Evolutionary conservation across 2,113 vertebrate genomes (phyloP), one percentile per base, ranked within the genome.

Genomic region (Murina feae): DNA sequence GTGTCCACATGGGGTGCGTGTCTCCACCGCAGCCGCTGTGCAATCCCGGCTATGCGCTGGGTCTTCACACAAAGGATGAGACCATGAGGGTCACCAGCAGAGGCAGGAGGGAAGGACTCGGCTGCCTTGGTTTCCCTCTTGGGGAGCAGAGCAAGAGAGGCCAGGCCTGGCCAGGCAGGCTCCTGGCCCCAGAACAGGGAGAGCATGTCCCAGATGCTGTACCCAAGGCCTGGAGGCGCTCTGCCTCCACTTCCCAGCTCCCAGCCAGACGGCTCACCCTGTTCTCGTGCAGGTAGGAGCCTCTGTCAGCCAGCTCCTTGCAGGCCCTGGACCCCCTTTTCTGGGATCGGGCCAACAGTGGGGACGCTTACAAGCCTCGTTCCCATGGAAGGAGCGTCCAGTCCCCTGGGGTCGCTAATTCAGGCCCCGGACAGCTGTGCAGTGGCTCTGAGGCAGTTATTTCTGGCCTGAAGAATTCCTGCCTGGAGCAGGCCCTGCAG

Each of bases 391-490:
- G 86, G 93, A 90, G 86, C 13, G 5, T 80, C 81, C 60, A 58
- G 58, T 95, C 96, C 95, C 91, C 47, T 21, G 78, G 93, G 89
- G 94, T 82, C 85, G 53, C 96, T 97, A 97, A 97, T 97, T 96
- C 91, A n/a, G 92, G 89, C 95, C 21, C 0, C 0, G 1, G 68
- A 89, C 95, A 96, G 94, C 95, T 96, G 93, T 89, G 80, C 76
- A 16, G 69, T 9, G 60, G 72, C 10, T 12, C 91, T 8, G 47
- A 35, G 75, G 86, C 71, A 10, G 92, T 90, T 97, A 97, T 97
- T 97, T 97, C 93, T 97, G 95, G 96, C 93, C 79, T 5, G 13
- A 87, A 90, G 95, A 96, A 95, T 97, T 97, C 96, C 96, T 96
- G 76, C 85, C 83, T 32, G 14, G 47, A 82, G 87, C 76, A 49